phyloP scores from a whole-genome alignment of 53 echinoderm and acorn worm species.

The Patiria pectinifera region DNA sequence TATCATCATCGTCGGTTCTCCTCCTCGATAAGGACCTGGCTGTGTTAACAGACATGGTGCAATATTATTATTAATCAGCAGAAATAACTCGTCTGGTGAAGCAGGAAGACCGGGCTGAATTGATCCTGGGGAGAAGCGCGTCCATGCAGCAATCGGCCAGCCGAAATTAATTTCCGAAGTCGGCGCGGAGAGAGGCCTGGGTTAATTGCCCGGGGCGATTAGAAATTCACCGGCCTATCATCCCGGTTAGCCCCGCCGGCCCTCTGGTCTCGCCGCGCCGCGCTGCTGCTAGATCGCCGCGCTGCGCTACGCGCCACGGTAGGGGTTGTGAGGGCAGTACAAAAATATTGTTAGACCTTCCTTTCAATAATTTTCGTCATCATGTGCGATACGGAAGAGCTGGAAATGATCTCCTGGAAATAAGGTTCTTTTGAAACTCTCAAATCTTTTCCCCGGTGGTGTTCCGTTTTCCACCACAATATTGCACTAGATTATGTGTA shows the following conservation, averaged over 20 bases:
- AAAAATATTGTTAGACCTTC: no score
- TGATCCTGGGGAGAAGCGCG: conserved; percentile 30
- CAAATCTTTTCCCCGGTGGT: neutral
- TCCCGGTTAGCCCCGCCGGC: neutral
- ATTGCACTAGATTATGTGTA: neutral
- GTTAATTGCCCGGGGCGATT: conserved; percentile 61
- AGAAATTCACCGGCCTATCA: conserved; percentile 48
- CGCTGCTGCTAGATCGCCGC: conserved; percentile 33
- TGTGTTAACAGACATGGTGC: conserved; percentile 5
- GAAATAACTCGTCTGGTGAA: conserved; percentile 55
- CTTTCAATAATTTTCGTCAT: neutral
- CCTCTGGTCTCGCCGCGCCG: conserved; percentile 35
- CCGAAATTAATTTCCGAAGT: conserved; percentile 69
- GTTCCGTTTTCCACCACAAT: neutral
- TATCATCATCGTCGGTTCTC: neutral
- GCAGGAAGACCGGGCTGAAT: conserved; percentile 45
- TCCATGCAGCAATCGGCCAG: conserved; percentile 42
- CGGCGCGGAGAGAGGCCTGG: conserved; percentile 46
- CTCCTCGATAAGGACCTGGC: neutral
- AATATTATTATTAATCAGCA: conserved; percentile 62
- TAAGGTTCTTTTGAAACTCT: neutral
- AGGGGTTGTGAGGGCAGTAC: neutral
- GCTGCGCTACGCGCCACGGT: neutral
- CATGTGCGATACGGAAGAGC: neutral
- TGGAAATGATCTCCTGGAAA: neutral